phyloP scores from a whole-genome alignment of 2,797 vertebrate genomes.

The Schizothorax lantsangensis region DNA sequence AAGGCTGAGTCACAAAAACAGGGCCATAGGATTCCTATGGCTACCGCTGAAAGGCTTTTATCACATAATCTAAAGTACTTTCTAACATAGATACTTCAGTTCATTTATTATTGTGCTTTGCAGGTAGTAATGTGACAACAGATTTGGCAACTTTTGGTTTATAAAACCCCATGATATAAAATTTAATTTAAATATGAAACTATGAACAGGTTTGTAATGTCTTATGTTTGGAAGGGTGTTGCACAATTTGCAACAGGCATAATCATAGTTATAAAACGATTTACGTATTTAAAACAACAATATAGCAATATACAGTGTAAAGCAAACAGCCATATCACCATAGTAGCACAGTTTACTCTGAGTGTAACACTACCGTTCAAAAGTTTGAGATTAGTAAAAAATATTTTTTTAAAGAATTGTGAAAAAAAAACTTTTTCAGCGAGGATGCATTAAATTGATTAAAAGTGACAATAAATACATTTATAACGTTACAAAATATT shows the following conservation, averaged over 20 bases:
- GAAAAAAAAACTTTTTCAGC: not conserved
- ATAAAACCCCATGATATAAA: not conserved
- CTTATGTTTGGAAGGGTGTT: constrained; percentile 2
- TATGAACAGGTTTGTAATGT: not conserved
- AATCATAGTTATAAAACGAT: not conserved
- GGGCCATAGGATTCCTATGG: constrained; percentile 1
- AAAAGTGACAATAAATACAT: not conserved
- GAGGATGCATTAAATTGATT: not conserved
- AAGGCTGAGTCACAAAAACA: constrained; percentile 35
- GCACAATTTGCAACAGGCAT: not conserved
- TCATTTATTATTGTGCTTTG: not conserved
- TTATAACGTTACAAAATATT: not conserved
- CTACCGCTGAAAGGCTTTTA: not conserved
- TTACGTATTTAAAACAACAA: not conserved
- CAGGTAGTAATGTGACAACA: not conserved
- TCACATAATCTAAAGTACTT: not conserved
- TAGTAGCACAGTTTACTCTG: not conserved
- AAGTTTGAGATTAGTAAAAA: not conserved
- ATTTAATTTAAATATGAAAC: not conserved
- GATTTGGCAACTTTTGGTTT: not conserved
- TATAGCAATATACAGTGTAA: not conserved
- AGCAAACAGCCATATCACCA: constrained; percentile 4
- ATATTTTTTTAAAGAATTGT: not conserved
- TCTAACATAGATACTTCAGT: not conserved
- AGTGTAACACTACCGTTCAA: not conserved